Percentiles rank a stretch among this genome's conserved stretches.
Conservation (phyloP, 2,797 vertebrate genomes). For the Chelmon rostratus region DNA sequence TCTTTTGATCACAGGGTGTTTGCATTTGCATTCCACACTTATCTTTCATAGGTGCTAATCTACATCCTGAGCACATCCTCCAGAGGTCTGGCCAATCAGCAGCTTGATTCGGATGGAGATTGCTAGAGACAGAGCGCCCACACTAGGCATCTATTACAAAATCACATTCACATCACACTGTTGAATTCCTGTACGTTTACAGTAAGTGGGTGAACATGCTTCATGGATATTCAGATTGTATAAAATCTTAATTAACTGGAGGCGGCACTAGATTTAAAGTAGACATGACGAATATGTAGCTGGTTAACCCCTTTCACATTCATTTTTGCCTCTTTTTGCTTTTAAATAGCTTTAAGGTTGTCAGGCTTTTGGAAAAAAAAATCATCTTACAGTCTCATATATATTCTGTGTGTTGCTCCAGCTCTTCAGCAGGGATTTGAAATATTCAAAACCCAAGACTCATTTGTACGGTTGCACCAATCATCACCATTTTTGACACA, state of each 20-base stretch:
- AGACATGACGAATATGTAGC: not conserved
- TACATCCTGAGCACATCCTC: conserved; percentile 27
- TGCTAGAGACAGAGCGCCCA: not conserved
- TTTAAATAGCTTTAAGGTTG: not conserved
- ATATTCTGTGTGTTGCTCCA: not conserved
- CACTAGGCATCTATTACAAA: not conserved
- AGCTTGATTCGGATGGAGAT: conserved; percentile 9
- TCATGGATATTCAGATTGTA: conserved; percentile 15
- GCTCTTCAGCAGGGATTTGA: not conserved
- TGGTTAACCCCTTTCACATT: not conserved
- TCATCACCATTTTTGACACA: not conserved
- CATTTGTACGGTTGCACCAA: not conserved
- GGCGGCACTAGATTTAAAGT: not conserved
- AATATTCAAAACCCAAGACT: not conserved
- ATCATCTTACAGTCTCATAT: not conserved
- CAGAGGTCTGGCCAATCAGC: conserved; percentile 22
- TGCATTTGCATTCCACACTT: not conserved
- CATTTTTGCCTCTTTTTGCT: not conserved
- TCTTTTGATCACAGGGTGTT: not conserved
- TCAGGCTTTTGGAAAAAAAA: not conserved
- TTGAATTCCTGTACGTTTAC: conserved; percentile 9
- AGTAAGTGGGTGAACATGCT: conserved; percentile 24
- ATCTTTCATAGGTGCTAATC: not conserved
- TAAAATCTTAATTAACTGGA: conserved; percentile 6
- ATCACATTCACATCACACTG: conserved; percentile 15